Evolutionary conservation across 2,797 vertebrate genomes (phyloP).

Genomic region (Pempheris klunzingeri): DNA sequence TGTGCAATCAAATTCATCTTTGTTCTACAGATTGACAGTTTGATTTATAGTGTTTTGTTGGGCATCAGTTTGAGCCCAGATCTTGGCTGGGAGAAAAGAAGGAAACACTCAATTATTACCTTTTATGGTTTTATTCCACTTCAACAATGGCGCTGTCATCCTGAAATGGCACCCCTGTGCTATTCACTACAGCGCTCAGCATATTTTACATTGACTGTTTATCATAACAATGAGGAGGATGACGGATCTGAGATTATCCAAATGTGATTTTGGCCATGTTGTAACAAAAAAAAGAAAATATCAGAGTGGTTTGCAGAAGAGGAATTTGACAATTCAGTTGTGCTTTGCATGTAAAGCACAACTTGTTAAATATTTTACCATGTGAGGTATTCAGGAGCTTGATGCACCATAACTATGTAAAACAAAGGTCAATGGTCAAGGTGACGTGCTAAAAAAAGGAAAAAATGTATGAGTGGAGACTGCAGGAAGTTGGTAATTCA

Average conservation of each 20-base stretch:
- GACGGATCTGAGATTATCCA: constrained; percentile 40
- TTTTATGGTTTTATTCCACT: constrained; percentile 55
- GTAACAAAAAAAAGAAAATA: constrained; percentile 15
- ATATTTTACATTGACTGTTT: constrained; percentile 48
- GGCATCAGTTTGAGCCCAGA: constrained; percentile 29
- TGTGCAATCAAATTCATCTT: constrained; percentile 72
- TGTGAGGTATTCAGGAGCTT: constrained; percentile 4
- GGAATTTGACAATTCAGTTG: neutral
- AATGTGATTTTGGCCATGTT: constrained; percentile 32
- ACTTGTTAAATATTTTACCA: neutral
- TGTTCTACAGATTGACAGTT: constrained; percentile 73
- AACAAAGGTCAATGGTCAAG: neutral
- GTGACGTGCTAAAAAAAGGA: neutral
- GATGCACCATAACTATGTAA: neutral
- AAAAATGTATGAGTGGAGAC: neutral
- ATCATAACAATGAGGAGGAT: constrained; percentile 46
- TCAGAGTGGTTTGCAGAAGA: neutral
- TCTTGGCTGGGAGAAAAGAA: constrained; percentile 23
- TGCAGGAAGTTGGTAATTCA: constrained; percentile 8
- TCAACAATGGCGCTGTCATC: constrained; percentile 43
- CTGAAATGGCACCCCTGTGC: constrained; percentile 18
- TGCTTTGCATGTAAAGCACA: constrained; percentile 2
- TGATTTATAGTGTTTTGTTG: constrained; percentile 76
- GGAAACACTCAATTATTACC: constrained; percentile 42
- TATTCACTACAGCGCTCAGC: constrained; percentile 35